Percentiles rank a stretch among this genome's conserved stretches.
Evolutionary conservation across 2,888 invertebrate genomes (phyloP).

Genomic region (Geophilus truncorum): DNA sequence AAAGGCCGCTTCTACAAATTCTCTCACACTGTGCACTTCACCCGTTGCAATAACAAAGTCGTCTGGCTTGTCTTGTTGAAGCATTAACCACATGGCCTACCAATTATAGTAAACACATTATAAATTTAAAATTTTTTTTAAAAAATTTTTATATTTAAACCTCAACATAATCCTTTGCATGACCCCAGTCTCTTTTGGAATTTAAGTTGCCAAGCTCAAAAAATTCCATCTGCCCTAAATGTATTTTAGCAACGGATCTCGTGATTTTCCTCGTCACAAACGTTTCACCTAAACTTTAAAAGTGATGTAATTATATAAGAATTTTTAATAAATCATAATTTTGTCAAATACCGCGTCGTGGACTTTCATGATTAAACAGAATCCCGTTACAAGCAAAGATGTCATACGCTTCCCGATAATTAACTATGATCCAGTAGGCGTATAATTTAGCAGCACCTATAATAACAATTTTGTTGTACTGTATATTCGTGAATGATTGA

Average conservation of each 20-base stretch:
- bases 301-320: neutral
- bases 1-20: conserved; percentile 93
- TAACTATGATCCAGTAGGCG: conserved; percentile 92
- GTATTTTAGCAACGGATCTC: conserved; percentile 93
- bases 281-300: conserved; percentile 71
- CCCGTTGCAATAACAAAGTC: conserved; percentile 98
- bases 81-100: conserved; percentile 99
- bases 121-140: neutral
- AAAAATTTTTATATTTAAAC: conserved; percentile 51
- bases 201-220: conserved; percentile 92
- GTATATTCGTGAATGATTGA: neutral
- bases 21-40: conserved; percentile 86
- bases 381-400: conserved; percentile 96
- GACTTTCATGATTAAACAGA: conserved; percentile 94
- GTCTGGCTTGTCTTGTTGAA: conserved; percentile 83
- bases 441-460: conserved; percentile 91
- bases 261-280: conserved; percentile 99
- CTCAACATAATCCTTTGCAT: conserved; percentile 92
- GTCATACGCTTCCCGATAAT: conserved; percentile 90
- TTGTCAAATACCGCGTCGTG: conserved; percentile 62
- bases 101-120: conserved; percentile 29
- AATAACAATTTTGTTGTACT: conserved; percentile 34
- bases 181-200: conserved; percentile 97
- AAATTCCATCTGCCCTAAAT: conserved; percentile 73
- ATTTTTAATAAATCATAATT: neutral